Conservation (phyloP, 2,113 vertebrate genomes). For the Globicephala melas region DNA sequence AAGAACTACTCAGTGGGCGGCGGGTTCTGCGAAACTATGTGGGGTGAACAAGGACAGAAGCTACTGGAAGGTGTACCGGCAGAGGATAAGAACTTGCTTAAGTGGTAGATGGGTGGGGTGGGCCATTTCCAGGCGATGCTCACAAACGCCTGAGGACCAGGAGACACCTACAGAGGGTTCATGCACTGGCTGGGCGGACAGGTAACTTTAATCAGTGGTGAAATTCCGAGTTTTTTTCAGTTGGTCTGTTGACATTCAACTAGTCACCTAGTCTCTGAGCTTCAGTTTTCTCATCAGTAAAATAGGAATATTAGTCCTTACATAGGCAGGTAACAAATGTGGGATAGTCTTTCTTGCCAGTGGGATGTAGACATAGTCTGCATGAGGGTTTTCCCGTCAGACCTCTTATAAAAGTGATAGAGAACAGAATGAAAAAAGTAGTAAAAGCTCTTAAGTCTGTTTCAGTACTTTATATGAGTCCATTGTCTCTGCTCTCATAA, state of each 20-base stretch:
- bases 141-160: not conserved
- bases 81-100: not conserved
- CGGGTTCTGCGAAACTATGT: not conserved
- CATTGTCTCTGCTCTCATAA: not conserved
- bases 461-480: not conserved
- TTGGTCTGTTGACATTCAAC: not conserved
- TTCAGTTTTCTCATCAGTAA: not conserved
- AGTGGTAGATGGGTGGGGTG: not conserved
- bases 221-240: not conserved
- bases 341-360: not conserved
- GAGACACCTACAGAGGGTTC: not conserved
- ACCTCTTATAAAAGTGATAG: not conserved
- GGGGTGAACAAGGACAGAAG: not conserved
- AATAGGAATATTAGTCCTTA: not conserved
- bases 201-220: not conserved
- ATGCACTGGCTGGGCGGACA: not conserved
- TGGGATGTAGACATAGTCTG: not conserved
- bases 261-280: not conserved
- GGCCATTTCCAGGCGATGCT: too few relatives aligned
- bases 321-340: not conserved
- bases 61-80: not conserved
- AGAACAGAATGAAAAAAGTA: not conserved
- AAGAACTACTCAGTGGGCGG: not conserved
- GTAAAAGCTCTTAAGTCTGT: not conserved
- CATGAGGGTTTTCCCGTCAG: not conserved